A percentile compares a stretch with the other conserved stretches of the same genome.
Evolutionary conservation across 2,113 vertebrate genomes (phyloP).

Genomic region (Antigone vipio): DNA sequence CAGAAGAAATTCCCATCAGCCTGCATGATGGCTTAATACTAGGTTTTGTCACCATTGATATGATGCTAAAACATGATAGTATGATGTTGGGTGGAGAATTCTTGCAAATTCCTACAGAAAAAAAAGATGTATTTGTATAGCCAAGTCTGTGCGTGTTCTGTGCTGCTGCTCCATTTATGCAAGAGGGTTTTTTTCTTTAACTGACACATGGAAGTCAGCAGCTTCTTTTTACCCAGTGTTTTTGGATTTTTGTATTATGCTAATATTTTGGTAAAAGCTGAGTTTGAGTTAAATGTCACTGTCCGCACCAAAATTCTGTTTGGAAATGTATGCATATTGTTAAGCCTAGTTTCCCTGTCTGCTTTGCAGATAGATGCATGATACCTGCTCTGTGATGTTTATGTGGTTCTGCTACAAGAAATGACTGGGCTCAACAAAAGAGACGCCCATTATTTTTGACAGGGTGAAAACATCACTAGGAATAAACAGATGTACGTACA

Average conservation of each 20-base stretch:
- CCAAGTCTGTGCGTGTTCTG: constrained; percentile 7
- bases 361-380: constrained; percentile 43
- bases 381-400: background rate
- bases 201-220: background rate
- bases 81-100: background rate
- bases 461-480: background rate
- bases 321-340: background rate
- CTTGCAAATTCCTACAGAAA: background rate
- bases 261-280: constrained; percentile 27
- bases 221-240: constrained; percentile 11
- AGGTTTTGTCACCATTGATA: background rate
- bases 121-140: background rate
- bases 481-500: background rate
- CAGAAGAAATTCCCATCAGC: background rate
- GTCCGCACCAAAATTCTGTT: constrained; percentile 23
- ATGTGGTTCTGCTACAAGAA: constrained; percentile 20
- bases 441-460: background rate
- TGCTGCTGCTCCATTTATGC: constrained; percentile 42
- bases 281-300: constrained; percentile 16
- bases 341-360: constrained; percentile 27
- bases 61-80: background rate
- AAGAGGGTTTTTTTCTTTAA: constrained; percentile 1
- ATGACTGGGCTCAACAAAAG: background rate
- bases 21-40: background rate
- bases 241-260: constrained; percentile 9